Base-by-base conservation (phyloP, 2,888 invertebrate species). In the Eupithecia pulchellata region DNA sequence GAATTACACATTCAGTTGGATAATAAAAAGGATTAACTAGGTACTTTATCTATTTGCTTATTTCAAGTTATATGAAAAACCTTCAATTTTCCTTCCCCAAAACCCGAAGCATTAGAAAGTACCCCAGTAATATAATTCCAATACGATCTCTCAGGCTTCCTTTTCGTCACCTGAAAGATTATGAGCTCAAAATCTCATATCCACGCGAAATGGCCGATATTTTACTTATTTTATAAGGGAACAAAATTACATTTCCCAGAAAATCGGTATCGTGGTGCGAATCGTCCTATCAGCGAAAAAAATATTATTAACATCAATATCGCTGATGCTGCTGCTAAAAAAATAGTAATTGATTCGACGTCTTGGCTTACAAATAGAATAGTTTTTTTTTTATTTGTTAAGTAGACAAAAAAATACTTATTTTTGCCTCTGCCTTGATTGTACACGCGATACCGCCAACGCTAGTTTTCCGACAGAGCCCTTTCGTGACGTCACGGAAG, bases 101-200 rank as follows among this genome's bases (percentile, higher is more conserved):
- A 61, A 20, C 61, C 61, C 34, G 14, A 25, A 60, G 60, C n/a
- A 32, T 60, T 32, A 60, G 30, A 13, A n/a, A 11, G 29, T 60
- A 60, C 58, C 27, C 9, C 61, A 25, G 64, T 64, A 60, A 71
- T 64, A 64, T 64, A 14, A 64, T 63, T 66, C 58, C 29, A 66
- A 66, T 60, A 29, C 36, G 11, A 55, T 63, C 14, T 29, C 25
- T 61, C 25, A 29, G 55, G 60, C 55, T 62, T 69, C 64, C 47
- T 32, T 66, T 63, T 58, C 39, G 29, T 58, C 42, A 34, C 64
- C 55, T 47, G 39, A 61, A 64, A 71, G 66, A 71, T 67, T 64
- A 71, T 36, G 66, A 71, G 66, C 71, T 71, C 64, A 52, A 52
- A 61, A 71, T 60, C 71, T 71, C 71, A 71, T 70, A 70, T 71